phyloP scores from a whole-genome alignment of 2,888 invertebrate genomes.

The Polia nebulosa region DNA sequence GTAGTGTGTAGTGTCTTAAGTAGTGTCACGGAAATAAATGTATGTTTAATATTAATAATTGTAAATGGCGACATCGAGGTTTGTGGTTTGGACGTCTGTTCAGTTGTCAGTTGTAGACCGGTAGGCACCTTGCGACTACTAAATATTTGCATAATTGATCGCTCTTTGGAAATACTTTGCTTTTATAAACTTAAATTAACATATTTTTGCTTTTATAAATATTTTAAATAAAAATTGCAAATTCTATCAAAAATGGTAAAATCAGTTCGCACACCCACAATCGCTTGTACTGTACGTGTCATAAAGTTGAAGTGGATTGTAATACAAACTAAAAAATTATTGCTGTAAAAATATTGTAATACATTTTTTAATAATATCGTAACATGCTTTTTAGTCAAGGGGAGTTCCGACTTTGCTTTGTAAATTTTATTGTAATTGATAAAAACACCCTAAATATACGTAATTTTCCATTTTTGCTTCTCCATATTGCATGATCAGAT shows the following conservation, averaged over 20 bases:
- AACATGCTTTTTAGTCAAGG: background rate
- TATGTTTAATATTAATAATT: background rate
- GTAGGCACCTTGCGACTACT: background rate
- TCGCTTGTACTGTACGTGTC: background rate
- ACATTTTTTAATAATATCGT: background rate
- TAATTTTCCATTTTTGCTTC: no score
- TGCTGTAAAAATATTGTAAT: slow-evolving; percentile 9
- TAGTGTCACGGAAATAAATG: slow-evolving; percentile 14
- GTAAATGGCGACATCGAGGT: slow-evolving; percentile 8
- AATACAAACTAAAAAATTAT: background rate
- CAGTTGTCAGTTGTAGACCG: background rate
- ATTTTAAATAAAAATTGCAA: background rate
- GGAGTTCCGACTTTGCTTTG: background rate
- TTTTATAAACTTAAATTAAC: no score
- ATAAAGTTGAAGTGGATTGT: background rate
- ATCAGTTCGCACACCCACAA: background rate
- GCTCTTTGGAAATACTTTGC: background rate
- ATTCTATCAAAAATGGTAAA: slow-evolving; percentile 14
- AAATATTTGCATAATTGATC: background rate
- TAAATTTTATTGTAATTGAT: background rate
- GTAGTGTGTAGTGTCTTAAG: slow-evolving; percentile 4
- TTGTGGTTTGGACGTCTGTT: background rate
- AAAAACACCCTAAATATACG: no score
- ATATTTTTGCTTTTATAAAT: background rate
- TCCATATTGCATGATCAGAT: background rate